Percentiles rank a stretch among this genome's conserved stretches.
Conservation (phyloP, 2,797 vertebrate genomes). For the Todus mexicanus region DNA sequence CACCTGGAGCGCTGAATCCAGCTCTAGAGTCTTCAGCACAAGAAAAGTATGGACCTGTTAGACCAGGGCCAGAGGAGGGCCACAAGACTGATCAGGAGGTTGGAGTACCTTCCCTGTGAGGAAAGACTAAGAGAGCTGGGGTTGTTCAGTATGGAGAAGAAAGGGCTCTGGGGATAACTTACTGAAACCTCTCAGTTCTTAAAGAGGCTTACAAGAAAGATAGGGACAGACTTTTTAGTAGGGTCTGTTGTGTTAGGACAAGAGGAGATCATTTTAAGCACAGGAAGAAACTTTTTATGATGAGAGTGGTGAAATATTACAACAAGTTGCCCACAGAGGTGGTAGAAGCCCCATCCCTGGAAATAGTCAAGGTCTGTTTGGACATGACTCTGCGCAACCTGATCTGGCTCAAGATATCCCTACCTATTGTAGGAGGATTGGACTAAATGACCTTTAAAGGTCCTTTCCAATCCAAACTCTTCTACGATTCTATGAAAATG, state of each 20-base stretch:
- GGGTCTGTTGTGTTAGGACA: neutral
- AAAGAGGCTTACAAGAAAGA: neutral
- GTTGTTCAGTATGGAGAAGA: neutral
- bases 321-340: neutral
- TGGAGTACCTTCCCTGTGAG: neutral
- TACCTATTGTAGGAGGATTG: neutral
- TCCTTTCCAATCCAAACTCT: neutral
- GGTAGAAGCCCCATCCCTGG: neutral
- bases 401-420: neutral
- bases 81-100: neutral
- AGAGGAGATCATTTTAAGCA: neutral
- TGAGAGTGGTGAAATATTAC: neutral
- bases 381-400: accelerated
- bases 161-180: accelerated
- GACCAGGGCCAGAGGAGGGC: neutral
- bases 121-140: neutral
- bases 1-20: neutral
- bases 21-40: neutral
- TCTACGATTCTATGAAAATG: neutral
- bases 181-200: neutral
- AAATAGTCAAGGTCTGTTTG: neutral
- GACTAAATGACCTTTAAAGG: neutral
- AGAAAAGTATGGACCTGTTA: neutral
- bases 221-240: neutral
- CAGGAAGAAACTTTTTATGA: neutral